Conservation (phyloP, 2,888 invertebrate genomes). For the Marronus borbonicus region DNA sequence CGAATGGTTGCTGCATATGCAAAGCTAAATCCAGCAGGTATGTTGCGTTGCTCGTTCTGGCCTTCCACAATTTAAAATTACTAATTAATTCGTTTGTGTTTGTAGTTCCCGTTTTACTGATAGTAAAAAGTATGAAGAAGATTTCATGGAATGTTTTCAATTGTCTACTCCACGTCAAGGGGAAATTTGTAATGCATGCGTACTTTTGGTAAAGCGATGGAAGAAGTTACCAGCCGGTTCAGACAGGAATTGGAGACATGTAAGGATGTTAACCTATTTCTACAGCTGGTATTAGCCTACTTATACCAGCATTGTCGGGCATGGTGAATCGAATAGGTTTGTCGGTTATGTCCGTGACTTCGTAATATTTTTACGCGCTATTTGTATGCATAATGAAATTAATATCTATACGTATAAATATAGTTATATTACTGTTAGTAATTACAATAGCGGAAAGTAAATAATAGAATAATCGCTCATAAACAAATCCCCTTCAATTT, state of each 20-base stretch:
- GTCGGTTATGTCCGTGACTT: no score
- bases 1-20: slow-evolving; percentile 89
- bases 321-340: no score
- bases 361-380: no score
- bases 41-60: background rate
- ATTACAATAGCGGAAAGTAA: no score
- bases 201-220: slow-evolving; percentile 86
- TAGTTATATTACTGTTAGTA: no score
- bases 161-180: slow-evolving; percentile 82
- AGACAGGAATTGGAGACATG: slow-evolving; percentile 84
- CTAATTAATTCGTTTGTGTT: background rate
- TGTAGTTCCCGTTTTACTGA: slow-evolving; percentile 86
- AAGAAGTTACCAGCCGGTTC: slow-evolving; percentile 83
- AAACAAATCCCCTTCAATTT: no score
- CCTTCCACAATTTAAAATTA: background rate
- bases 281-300: no score
- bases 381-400: no score
- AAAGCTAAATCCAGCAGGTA: slow-evolving; percentile 89
- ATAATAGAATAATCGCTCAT: no score
- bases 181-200: slow-evolving; percentile 91
- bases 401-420: no score
- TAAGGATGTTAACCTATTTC: slow-evolving; percentile 68
- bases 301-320: no score
- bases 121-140: slow-evolving; percentile 86
- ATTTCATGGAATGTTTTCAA: slow-evolving; percentile 86